A percentile compares a stretch with the other conserved stretches of the same genome.
These are phyloP conservation scores for Micronycteris hirsuta DNA, from an alignment of 2,113 vertebrate genomes.

Conservation along the genomic window DNA sequence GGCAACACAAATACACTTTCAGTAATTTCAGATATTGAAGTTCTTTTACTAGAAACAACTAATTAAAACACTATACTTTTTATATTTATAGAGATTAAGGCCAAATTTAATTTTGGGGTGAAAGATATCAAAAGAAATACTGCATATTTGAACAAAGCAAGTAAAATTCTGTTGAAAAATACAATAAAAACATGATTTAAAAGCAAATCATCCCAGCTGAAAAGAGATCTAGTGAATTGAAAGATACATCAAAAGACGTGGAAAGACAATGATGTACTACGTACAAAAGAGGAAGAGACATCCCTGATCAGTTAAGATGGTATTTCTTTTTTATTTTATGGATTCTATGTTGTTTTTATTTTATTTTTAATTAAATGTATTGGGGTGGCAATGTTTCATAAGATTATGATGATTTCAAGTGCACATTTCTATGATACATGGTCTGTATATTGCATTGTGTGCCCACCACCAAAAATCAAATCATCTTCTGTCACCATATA, in stretches of 20 bases:
- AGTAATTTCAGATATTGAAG: neutral
- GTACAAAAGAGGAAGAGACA: neutral
- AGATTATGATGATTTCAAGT: neutral
- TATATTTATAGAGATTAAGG: neutral
- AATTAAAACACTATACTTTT: neutral
- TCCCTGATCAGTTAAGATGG: neutral
- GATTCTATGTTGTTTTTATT: neutral
- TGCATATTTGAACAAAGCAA: neutral
- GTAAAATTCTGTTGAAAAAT: neutral
- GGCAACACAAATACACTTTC: neutral
- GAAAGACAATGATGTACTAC: neutral
- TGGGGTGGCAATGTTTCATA: neutral
- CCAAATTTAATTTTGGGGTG: neutral
- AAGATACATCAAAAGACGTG: neutral
- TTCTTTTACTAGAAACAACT: neutral
- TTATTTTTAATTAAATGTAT: neutral
- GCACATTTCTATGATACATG: neutral
- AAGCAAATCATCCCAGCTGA: neutral
- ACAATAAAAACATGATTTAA: neutral
- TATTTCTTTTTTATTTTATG: neutral
- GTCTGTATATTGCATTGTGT: neutral
- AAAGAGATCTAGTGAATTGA: neutral
- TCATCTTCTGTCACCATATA: neutral
- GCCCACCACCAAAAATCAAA: neutral
- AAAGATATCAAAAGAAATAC: neutral